Base-by-base conservation (phyloP, 2,797 vertebrate genomes). In the Rallus crepitans region DNA sequence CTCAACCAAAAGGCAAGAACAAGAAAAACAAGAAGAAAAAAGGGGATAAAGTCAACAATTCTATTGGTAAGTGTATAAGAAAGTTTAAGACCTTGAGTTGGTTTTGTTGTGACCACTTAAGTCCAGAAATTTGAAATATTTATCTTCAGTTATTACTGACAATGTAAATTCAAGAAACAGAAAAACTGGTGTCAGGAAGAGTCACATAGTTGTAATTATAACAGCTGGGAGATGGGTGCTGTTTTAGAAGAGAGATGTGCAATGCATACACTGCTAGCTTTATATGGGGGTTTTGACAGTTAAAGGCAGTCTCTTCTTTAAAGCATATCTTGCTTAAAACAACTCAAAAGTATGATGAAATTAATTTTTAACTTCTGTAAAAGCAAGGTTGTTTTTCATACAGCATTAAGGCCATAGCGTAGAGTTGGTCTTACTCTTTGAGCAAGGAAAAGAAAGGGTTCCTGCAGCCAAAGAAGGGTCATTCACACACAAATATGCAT, bases 1-100 rank as follows among this genome's bases (percentile, higher is more conserved):
- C 99, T 5, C 99, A 99, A 97, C 99, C 99, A 61, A 99, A 99
- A 97, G 98, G 98, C 98, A 99, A 99, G 97, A 98, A 93, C 97
- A 99, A 99, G 98, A 99, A 99, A 96, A 99, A 97, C 95, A 99
- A 99, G 98, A 99, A 99, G 98, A 99, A 99, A 98, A 99, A 99
- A 96, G 98, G 98, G 8, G 99, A 99, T 93, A 98, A 99, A 97
- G 98, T 98, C 93, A 98, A 98, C 98, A 99, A 94, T 89, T 99
- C 99, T 7, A 99, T 99, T 95, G 99, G 99, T 99, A 93, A 95
- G 98, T 97, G 11, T 40, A 2, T 52, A 65, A 48, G 60, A 37
- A 61, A 27, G 35, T 45, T 69, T 6, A 55, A 70, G 33, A 75
- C 48, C 12, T 53, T 30, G 0, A 3, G 2, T 73, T 63, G 7